A percentile compares a stretch with the other conserved stretches of the same genome.
Evolutionary conservation across 92 coral and sea anemone species (phyloP).

Genomic region (Pocillopora grandis): DNA sequence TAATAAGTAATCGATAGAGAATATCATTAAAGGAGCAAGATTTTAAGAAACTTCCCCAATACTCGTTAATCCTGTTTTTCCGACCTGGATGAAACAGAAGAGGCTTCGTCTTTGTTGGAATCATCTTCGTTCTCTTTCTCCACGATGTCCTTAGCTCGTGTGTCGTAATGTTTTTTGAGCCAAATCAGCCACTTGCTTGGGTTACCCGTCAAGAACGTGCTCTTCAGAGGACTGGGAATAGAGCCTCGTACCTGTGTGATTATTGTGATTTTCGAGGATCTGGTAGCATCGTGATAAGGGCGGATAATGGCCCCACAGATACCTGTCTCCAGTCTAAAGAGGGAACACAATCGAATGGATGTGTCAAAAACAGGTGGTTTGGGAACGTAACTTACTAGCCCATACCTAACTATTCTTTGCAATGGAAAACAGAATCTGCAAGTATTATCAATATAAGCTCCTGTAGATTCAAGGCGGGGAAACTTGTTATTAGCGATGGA

Average conservation of each 20-base stretch:
- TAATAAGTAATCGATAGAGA: not conserved
- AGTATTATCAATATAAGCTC: no score
- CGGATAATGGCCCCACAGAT: constrained; percentile 78
- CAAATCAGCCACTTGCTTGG: constrained; percentile 77
- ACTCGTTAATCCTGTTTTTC: not conserved
- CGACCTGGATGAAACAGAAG: constrained; percentile 23
- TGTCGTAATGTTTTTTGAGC: constrained; percentile 69
- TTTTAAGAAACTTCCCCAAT: no score
- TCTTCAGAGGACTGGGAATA: constrained; percentile 74
- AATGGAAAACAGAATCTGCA: no score
- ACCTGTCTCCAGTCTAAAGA: constrained; percentile 60
- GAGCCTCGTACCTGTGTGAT: constrained; percentile 86
- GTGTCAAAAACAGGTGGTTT: no score
- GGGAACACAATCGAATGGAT: no score
- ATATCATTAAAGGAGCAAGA: not conserved
- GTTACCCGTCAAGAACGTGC: constrained; percentile 81
- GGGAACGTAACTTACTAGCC: no score
- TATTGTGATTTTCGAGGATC: constrained; percentile 69
- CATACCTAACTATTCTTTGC: no score
- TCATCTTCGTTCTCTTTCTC: constrained; percentile 29
- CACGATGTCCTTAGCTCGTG: constrained; percentile 28
- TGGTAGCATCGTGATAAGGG: constrained; percentile 73
- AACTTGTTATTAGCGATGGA: no score
- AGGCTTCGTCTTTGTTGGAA: constrained; percentile 24
- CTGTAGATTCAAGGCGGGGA: no score